Percentiles rank a stretch among this genome's conserved stretches.
Evolutionary conservation across 2,113 vertebrate species (phyloP).

Genomic region (Ammospiza nelsoni): DNA sequence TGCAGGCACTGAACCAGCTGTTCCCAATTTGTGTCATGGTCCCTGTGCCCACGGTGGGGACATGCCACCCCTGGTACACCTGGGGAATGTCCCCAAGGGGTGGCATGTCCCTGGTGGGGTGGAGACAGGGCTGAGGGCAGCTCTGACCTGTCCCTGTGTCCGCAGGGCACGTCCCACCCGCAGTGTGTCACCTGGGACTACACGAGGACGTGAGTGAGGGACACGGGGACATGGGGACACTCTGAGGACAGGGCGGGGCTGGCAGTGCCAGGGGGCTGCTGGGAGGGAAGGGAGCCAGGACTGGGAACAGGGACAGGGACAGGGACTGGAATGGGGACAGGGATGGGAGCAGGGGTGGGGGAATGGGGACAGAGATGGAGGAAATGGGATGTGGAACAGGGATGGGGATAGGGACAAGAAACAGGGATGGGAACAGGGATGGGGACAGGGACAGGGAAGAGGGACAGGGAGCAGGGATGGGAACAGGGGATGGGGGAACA

Average conservation of each 20-base stretch:
- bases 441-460: no score
- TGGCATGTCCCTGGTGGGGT: background rate
- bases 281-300: background rate
- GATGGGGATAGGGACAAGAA: background rate
- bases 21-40: accelerated
- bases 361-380: no score
- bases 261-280: accelerated
- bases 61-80: background rate
- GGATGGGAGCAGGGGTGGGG: background rate
- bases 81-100: background rate
- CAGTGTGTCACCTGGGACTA: constrained; percentile 97
- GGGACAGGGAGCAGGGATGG: no score
- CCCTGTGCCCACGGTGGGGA: accelerated
- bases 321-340: background rate
- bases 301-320: no score
- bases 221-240: background rate
- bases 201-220: constrained; percentile 86
- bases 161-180: constrained; percentile 91
- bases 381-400: background rate
- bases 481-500: accelerated
- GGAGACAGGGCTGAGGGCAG: background rate
- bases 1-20: background rate
- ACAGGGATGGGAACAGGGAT: no score
- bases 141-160: background rate
- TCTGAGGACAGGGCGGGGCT: background rate